Evolutionary conservation across 2,797 vertebrate species (phyloP), one percentile per base, ranked within the genome.

Genomic region (Hoplostethus mediterraneus): DNA sequence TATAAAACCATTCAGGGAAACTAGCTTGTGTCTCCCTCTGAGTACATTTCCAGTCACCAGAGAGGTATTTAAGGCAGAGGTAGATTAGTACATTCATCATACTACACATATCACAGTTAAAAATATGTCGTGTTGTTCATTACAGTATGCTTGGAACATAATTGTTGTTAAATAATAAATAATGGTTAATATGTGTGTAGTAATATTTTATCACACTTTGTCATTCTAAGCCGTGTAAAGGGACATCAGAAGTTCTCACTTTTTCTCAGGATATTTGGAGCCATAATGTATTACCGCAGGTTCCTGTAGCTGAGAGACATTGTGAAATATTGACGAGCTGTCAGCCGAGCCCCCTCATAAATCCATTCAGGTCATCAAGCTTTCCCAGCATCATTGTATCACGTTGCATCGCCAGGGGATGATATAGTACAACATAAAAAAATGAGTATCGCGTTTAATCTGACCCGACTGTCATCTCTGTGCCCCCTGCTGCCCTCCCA

Each of bases 261-360:
- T 13, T 53, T 64, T 64, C 75, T 54, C 52, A 6, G 75, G 68
- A 69, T 72, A 79, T 80, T 62, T 59, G 68, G 55, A 79, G 81
- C 70, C 77, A 48, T 82, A 74, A 70, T 87, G 75, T 80, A 71
- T 87, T 72, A 70, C 80, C 72, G 71, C 73, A 45, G 85, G 71
- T 54, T 87, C 83, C 49, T 48, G 42, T 47, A 62, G 57, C 52
- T 42, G 51, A 71, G 77, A 84, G 67, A 38, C 65, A 44, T 17
- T 57, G 75, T 84, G 83, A 89, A 89, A 81, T 92, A 92, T 92
- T 91, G 90, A 91, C 83, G 71, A 86, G 58, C 84, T 91, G 90
- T 91, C 89, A 79, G 73, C 81, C 16, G 61, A 85, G 68, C 67
- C 62, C 49, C 67, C 82, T 82, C 79, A 85, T 86, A 80, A 88